Conservation (phyloP, 2,797 vertebrate genomes). For the Ceryle rudis region DNA sequence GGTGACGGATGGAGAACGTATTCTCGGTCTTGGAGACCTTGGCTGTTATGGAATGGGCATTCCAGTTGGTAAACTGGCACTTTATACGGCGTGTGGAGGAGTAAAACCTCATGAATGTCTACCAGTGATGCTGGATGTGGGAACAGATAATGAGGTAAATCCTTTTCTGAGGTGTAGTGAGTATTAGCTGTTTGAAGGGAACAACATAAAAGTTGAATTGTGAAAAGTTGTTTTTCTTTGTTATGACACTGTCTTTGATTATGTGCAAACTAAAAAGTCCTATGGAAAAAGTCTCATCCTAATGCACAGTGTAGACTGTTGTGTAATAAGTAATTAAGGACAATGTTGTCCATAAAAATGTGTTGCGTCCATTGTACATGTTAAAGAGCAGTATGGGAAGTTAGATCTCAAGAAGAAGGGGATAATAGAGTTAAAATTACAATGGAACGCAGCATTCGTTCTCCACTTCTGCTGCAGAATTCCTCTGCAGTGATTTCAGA, state of each 20-base stretch:
- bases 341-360: not conserved
- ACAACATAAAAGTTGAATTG: not conserved
- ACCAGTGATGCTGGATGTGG: constrained; percentile 93
- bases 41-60: constrained; percentile 98
- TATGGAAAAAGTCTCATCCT: not conserved
- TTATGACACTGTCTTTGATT: not conserved
- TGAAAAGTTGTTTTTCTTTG: not conserved
- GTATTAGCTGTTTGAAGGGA: not conserved
- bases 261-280: fast-evolving
- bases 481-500: not conserved
- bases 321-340: not conserved
- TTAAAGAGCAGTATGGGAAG: not conserved
- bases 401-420: not conserved
- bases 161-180: not conserved
- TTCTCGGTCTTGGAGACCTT: constrained; percentile 96
- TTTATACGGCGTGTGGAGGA: constrained; percentile 96
- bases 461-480: not conserved
- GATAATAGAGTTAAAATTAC: not conserved
- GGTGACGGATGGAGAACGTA: constrained; percentile 96
- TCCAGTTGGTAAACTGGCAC: constrained; percentile 96
- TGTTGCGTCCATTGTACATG: not conserved
- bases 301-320: not conserved
- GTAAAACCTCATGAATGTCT: constrained; percentile 92
- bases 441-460: not conserved
- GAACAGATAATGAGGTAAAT: constrained; percentile 95